Evolutionary conservation across 2,797 vertebrate genomes (phyloP).

Genomic region (Sphaeramia orbicularis): DNA sequence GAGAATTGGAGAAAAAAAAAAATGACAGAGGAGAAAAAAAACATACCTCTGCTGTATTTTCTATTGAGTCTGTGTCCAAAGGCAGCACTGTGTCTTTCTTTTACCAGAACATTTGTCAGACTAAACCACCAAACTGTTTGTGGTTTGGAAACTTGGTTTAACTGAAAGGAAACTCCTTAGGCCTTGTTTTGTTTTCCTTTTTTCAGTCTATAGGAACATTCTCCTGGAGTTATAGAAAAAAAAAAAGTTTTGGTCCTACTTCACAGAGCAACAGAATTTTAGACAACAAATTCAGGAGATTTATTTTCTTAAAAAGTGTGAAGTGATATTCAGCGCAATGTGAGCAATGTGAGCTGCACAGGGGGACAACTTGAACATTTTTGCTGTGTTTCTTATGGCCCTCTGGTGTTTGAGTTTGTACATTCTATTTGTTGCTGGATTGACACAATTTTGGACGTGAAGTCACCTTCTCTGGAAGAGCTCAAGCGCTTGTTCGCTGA

Average conservation of each 20-base stretch:
- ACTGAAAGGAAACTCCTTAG: slow-evolving; percentile 75
- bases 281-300: slow-evolving; percentile 18
- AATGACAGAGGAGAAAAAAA: slow-evolving; percentile 34
- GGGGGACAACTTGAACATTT: slow-evolving; percentile 1
- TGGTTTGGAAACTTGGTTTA: slow-evolving; percentile 80
- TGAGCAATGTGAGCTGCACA: background rate
- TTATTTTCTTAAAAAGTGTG: background rate
- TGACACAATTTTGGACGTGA: slow-evolving; percentile 34
- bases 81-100: slow-evolving; percentile 69
- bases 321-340: no score
- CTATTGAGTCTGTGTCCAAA: slow-evolving; percentile 58
- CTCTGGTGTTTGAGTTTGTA: slow-evolving; percentile 16
- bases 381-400: background rate
- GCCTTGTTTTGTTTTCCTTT: slow-evolving; percentile 67
- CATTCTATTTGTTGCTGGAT: slow-evolving; percentile 36
- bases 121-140: slow-evolving; percentile 76
- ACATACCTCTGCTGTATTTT: slow-evolving; percentile 61
- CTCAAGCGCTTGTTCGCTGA: slow-evolving; percentile 38
- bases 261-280: slow-evolving; percentile 13
- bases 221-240: slow-evolving; percentile 37
- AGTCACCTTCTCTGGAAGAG: slow-evolving; percentile 30
- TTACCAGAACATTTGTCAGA: slow-evolving; percentile 81
- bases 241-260: slow-evolving; percentile 15
- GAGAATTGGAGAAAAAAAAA: slow-evolving; percentile 48
- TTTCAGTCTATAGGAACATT: slow-evolving; percentile 64